Evolutionary conservation across 2,797 vertebrate genomes (phyloP), one percentile per base, ranked within the genome.

Genomic region (Rhinichthys osculus): DNA sequence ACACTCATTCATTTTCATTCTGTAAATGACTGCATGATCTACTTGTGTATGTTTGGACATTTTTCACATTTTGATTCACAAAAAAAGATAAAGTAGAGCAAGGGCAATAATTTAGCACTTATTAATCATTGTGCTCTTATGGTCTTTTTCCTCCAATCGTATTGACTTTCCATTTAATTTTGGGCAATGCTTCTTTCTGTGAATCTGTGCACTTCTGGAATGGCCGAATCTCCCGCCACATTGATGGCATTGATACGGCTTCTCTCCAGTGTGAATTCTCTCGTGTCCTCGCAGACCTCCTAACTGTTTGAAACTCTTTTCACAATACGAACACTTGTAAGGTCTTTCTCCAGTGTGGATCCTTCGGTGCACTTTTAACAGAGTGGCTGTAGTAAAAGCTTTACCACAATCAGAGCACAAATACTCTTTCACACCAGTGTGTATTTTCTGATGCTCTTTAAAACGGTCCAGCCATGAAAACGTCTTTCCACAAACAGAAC

Each of bases 251-350:
- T 74, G 44, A 16, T 50, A 74, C 0, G 72, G 72, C 17, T 74
- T 74, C 72, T 74, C 72, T 33, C 72, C 72, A 1, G 72, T 74
- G 44, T 74, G 72, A 30, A 74, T 47, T 21, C 72, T 74, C 44
- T 74, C 42, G 1, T 74, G 72, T 47, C 47, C 16, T 30, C 50
- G 16, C 4, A 74, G 27, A 2, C 7, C 42, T 19, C 72, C 72
- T 5, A 27, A 50, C 16, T 74, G 72, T 27, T 33, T 50, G 44
- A 74, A 74, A 30, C 44, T 74, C 27, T 74, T 74, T 2, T 50
- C 72, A 50, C 72, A 74, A 3, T 74, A 27, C 0, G 44, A 74
- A 10, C 72, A 74, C 16, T 50, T 74, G 27, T 74, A 74, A 4
- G 30, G 30, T 30, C 30, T 30, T 30, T 30, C 30, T 30, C 30